Evolutionary conservation across 2,113 vertebrate genomes (phyloP).

Genomic region (Lipotes vexillifer): DNA sequence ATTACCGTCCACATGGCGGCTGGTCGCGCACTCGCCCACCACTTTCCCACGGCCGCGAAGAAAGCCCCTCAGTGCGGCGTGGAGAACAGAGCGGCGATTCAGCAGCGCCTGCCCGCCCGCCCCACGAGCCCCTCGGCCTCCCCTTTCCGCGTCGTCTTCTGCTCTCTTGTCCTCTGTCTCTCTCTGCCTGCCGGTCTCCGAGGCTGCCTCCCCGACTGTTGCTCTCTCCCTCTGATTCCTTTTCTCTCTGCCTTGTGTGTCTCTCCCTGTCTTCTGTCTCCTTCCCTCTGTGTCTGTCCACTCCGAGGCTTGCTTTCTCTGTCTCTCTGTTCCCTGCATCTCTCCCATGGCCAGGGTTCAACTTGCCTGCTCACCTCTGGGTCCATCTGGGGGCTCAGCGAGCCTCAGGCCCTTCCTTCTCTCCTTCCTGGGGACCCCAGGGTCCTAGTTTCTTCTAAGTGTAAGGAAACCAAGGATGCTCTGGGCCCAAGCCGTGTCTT

Average conservation of each 20-base stretch:
- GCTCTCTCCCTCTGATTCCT: background rate
- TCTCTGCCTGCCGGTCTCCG: background rate
- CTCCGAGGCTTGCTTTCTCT: background rate
- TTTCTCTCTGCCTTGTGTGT: background rate
- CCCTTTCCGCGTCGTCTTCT: background rate
- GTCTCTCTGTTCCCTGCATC: background rate
- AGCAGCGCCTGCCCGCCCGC: constrained; percentile 47
- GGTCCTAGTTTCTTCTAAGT: background rate
- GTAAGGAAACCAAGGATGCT: background rate
- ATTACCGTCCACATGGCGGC: constrained; percentile 84
- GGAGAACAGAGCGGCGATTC: constrained; percentile 80
- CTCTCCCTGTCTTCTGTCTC: background rate
- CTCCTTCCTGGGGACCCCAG: background rate
- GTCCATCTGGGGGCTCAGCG: too few species aligned
- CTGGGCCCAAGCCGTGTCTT: background rate
- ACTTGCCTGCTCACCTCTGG: background rate
- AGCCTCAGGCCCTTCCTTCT: too few species aligned
- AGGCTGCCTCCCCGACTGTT: background rate
- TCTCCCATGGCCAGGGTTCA: background rate
- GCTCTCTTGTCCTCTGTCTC: background rate
- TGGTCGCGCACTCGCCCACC: constrained; percentile 81
- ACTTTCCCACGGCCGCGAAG: constrained; percentile 88
- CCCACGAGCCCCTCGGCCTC: background rate
- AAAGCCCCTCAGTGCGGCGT: constrained; percentile 85
- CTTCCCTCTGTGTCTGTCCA: background rate